Evolutionary conservation across 2,888 invertebrate species (phyloP), one percentile per base, ranked within the genome.

Genomic region (Tetragnatha montana): DNA sequence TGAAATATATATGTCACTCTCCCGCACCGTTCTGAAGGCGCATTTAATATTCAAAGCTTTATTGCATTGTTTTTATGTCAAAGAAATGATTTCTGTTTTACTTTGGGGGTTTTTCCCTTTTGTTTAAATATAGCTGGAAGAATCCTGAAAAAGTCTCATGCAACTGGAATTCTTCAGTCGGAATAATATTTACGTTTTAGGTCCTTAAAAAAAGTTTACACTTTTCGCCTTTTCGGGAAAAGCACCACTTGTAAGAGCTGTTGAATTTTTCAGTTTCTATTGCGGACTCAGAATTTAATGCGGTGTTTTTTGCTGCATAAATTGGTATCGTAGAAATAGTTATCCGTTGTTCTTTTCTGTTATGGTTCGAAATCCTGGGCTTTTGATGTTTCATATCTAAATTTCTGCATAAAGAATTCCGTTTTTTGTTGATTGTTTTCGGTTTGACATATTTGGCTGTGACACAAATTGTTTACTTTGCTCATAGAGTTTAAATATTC

Each of bases 11-110:
- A 60, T 60, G 60, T 60, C 60, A 60, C 60, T 60, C 60, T 60
- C 60, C 60, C 60, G 4, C 60, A 60, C 60, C 6, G 17, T 60
- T 60, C 60, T 17, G 60, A 60, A 17, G 60, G 17, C 60, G 17
- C 60, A 60, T 60, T 60, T 60, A 60, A 60, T 60, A 60, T 60
- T 60, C 60, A 60, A 60, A 60, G 60, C 60, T 60, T 60, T 60
- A 10, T 60, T 60, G 60, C 10, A 60, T 60, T 60, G 60, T 60
- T 60, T 60, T 60, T 60, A 60, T 60, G 60, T 60, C 60, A 60
- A 60, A 60, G 60, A 10, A 60, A 60, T 60, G 60, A 60, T 17
- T 60, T 60, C 60, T 17, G 60, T 10, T 60, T 60, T 60, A 60
- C 60, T 60, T 60, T 60, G 17, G 12, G 60, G 12, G 12, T 60